Evolutionary conservation across 2,888 invertebrate genomes (phyloP), one percentile per base, ranked within the genome.

Genomic region (Pandemis corylana): DNA sequence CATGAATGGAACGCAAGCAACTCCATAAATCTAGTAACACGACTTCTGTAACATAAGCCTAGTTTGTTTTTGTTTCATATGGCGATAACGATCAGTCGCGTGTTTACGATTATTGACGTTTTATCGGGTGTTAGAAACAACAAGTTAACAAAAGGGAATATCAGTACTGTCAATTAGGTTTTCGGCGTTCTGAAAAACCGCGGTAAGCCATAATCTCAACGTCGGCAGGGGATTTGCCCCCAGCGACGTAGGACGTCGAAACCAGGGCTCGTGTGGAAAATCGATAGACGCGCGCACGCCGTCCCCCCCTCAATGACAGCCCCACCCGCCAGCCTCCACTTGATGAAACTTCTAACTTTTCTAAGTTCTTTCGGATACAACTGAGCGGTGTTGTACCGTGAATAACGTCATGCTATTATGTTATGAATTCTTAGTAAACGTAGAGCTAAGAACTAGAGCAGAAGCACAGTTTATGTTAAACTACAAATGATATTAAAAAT

Each of bases 221-320:
- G 87, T 86, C 83, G 83, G 79, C 79, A 81, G 12, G 83, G 83
- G 85, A 86, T 83, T 82, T 83, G 78, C 76, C 78, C 77, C 77
- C 68, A 59, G 67, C 83, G 83, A 81, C 80, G 82, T 80, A 80
- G 82, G 83, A 80, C 77, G 85, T 64, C 71, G 15, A 51, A 67
- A 53, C 67, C 67, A 63, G 70, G 59, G 72, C 76, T 66, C 49
- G 63, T 68, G 79, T 75, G 80, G 82, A 88, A 91, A 93, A 94
- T 94, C 93, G 87, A 94, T 94, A 93, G 92, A 84, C 92, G 92
- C 93, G 93, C 93, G 93, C 93, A 92, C 81, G 79, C 77, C 80
- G 76, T 79, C 78, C 79, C 77, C 76, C 75, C 78, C 68, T 70
- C 44, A 71, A 71, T 51, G 12, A 46, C 71, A 56, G 61, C 68